Percentiles rank a stretch among this genome's conserved stretches.
These are phyloP conservation scores for Anthophora plumipes DNA, from an alignment of 2,888 invertebrate species.

Conservation along the genomic window DNA sequence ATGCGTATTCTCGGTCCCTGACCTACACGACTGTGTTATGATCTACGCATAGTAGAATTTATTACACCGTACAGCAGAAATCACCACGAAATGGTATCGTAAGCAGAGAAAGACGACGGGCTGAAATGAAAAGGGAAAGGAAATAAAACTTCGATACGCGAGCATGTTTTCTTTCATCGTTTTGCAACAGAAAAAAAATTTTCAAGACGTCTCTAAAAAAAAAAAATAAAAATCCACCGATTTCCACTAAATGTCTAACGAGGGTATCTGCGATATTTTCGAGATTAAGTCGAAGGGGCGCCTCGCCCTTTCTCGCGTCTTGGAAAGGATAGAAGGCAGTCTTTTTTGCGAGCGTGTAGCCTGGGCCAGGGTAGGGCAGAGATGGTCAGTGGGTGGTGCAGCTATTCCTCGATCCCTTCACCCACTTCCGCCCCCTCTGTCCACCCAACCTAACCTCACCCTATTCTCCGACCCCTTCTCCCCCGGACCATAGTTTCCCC, in stretches of 20 bases:
- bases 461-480: constrained; percentile 19
- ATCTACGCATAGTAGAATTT: constrained; percentile 73
- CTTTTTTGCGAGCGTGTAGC: constrained; percentile 66
- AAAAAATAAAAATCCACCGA: background rate
- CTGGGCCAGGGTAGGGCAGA: constrained; percentile 61
- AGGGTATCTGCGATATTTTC: background rate
- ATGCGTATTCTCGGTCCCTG: constrained; percentile 76
- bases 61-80: constrained; percentile 60
- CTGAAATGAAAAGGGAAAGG: background rate
- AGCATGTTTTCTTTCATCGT: background rate
- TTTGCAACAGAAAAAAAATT: background rate
- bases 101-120: constrained; percentile 10
- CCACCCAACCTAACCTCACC: constrained; percentile 63
- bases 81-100: constrained; percentile 43
- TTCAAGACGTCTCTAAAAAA: background rate
- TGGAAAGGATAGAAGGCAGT: constrained; percentile 34
- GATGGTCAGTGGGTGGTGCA: constrained; percentile 80
- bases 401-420: constrained; percentile 73
- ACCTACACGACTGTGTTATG: constrained; percentile 77
- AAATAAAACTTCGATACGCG: constrained; percentile 37
- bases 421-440: constrained; percentile 66
- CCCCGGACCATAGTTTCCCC: background rate
- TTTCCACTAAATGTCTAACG: constrained; percentile 34
- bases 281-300: constrained; percentile 20
- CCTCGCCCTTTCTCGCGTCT: constrained; percentile 47